Evolutionary conservation across 2,888 invertebrate genomes (phyloP), one percentile per base, ranked within the genome.

Genomic region (Nomada flava): DNA sequence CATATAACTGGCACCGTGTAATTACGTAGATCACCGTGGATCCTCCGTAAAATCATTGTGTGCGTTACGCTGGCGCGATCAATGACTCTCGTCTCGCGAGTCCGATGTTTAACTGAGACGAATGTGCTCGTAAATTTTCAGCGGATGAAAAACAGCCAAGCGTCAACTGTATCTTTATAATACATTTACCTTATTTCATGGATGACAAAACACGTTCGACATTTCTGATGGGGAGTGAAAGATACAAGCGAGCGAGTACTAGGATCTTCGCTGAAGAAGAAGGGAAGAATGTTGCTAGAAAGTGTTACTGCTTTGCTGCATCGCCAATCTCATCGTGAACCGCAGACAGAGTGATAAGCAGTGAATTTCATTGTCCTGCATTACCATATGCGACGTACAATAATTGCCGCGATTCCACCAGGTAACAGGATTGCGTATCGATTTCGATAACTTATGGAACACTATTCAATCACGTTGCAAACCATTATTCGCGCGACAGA

Each of bases 1-100:
- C 55, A 11, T 65, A 82, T 73, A 85, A 85, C 72, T 63, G 53
- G 23, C 55, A 26, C 15, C 57, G 74, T 71, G 80, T 81, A 86
- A 86, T 86, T 86, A 81, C 10, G 15, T 57, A 63, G 69, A 72
- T 79, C 68, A 50, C 36, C 50, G 15, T 15, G 47, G 2, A 36
- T 57, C 13, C 23, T 15, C 15, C 71, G 20, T 29, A 68, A 75
- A 69, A 52, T 60, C 59, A 20, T 26, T 11, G 36, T 26, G n/a
- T 47, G n/a, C n/a, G 26, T 47, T 50, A n/a, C 13, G 13, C n/a
- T 44, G 23, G 26, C 63, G 2, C 36, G 63, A 63, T 71, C 47
- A 5, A 44, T 68, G 20, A 5, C 57, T 18, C 3, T 44, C 42
- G 55, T 3, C 36, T 20, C 20, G 5, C 68, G 53, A 11, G 3